These are phyloP conservation scores for Blennius ocellaris DNA, from an alignment of 2,113 vertebrate species.

Conservation along the genomic window DNA sequence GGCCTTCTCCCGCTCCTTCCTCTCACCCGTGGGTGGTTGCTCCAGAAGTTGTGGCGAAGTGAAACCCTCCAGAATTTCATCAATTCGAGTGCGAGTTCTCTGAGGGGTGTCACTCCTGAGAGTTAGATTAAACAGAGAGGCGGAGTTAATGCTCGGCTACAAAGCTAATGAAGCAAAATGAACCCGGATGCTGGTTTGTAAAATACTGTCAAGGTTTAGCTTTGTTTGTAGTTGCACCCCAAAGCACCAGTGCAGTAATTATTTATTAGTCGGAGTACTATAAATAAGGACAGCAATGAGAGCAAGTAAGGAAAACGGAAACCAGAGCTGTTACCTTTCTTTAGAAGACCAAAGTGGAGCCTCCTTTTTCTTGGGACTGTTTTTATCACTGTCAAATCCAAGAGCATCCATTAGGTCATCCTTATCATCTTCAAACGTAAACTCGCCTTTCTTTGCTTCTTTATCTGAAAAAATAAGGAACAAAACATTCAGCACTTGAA, in stretches of 20 bases:
- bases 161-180: not conserved
- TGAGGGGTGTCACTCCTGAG: constrained; percentile 74
- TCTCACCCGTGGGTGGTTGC: constrained; percentile 73
- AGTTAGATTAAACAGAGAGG: not conserved
- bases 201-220: constrained; percentile 4
- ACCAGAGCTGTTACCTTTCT: constrained; percentile 65
- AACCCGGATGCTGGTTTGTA: not conserved
- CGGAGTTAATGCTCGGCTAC: not conserved
- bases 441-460: constrained; percentile 68
- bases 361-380: constrained; percentile 65
- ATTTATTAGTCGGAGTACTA: constrained; percentile 44
- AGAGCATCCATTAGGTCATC: constrained; percentile 88
- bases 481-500: not conserved
- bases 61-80: constrained; percentile 87
- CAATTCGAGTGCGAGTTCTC: constrained; percentile 85
- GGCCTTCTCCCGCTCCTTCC: constrained; percentile 76
- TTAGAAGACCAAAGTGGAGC: constrained; percentile 48
- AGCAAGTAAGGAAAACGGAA: not conserved
- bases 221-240: constrained; percentile 25
- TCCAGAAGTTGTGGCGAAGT: constrained; percentile 79
- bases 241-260: constrained; percentile 29
- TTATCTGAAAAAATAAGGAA: constrained; percentile 54
- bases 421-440: constrained; percentile 84
- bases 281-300: constrained; percentile 39
- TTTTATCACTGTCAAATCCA: constrained; percentile 82